Base-by-base conservation (phyloP, 2,113 vertebrate genomes). In the Notechis scutatus region DNA sequence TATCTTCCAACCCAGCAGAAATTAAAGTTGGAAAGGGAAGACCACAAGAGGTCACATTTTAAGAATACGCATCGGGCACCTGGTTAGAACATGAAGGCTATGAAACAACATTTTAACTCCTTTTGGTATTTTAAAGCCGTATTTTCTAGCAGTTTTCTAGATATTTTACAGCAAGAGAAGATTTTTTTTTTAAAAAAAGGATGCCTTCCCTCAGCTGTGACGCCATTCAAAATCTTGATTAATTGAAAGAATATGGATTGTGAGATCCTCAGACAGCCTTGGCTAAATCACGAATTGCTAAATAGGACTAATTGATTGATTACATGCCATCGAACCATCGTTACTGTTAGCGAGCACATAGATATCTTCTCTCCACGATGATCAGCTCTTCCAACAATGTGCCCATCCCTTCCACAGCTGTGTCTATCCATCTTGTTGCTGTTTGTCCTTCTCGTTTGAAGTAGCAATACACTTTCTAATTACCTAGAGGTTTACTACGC, bases 401-500 rank as follows among this genome's bases (percentile, higher is more conserved):
- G 8, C 69, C 69, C 69, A 7, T 81, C 34, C 7, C 34, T 81
- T 42, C 3, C 15, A 0, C 20, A 42, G 39, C 7, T 8, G 1
- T 18, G 2, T 81, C n/a, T 81, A 8, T 81, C 69, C 15, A 21
- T 20, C 34, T 81, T 81, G 74, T 20, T 21, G 18, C 18, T 81
- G 74, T 1, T 81, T 21, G 34, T 81, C 74, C 34, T 81, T 81
- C 74, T 81, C n/a, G 1, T 24, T 59, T 5, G 56, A 92, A 94
- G 88, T n/a, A 87, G 74, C 90, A 91, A 87, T 85, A 59, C 14
- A 64, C 24, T 69, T 91, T 94, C 95, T 96, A 94, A 91, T 93
- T 64, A 95, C 95, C 93, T 93, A 92, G 74, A 52, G n/a, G n/a
- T 90, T 89, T 93, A 64, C 55, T 54, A 50, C 29, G 21, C 18